A percentile compares a stretch with the other conserved stretches of the same genome.
These are phyloP conservation scores for Rutilus rutilus DNA, from an alignment of 2,113 vertebrate genomes.

Conservation along the genomic window DNA sequence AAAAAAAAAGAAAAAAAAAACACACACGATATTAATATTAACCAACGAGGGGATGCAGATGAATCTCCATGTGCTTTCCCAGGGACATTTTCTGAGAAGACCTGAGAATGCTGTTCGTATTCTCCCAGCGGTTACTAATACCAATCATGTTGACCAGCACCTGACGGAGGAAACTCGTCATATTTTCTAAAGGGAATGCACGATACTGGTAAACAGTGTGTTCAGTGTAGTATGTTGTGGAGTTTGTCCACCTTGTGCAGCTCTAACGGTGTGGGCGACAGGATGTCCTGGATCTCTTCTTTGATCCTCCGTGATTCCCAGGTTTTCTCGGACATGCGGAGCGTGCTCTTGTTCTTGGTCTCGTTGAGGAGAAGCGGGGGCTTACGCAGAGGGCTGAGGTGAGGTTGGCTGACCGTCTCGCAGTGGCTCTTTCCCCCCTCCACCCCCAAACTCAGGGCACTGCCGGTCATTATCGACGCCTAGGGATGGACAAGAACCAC, in stretches of 20 bases:
- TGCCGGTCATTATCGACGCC: constrained; percentile 96
- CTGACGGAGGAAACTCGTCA: background rate
- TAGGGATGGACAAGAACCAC: constrained; percentile 57
- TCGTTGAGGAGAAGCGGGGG: constrained; percentile 71
- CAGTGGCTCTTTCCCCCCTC: constrained; percentile 79
- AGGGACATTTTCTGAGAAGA: background rate
- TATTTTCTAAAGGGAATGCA: background rate
- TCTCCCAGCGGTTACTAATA: background rate
- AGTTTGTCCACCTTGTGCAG: constrained; percentile 85
- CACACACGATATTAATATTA: background rate
- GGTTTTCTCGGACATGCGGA: constrained; percentile 79
- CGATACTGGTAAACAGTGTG: background rate
- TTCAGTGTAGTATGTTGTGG: background rate
- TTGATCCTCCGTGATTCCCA: constrained; percentile 85
- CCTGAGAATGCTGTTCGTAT: no score
- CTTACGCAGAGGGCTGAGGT: constrained; percentile 77
- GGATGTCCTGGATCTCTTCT: constrained; percentile 89
- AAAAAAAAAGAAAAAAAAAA: background rate
- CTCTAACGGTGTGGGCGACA: constrained; percentile 85
- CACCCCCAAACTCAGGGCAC: constrained; percentile 84
- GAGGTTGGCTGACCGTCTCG: constrained; percentile 75
- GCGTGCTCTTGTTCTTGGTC: constrained; percentile 70
- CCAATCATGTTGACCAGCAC: background rate
- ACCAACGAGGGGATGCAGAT: background rate
- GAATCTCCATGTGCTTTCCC: background rate